Percentiles rank a stretch among this genome's conserved stretches.
phyloP scores from a whole-genome alignment of 1,140 invertebrate species.

The Drosophila simulans region DNA sequence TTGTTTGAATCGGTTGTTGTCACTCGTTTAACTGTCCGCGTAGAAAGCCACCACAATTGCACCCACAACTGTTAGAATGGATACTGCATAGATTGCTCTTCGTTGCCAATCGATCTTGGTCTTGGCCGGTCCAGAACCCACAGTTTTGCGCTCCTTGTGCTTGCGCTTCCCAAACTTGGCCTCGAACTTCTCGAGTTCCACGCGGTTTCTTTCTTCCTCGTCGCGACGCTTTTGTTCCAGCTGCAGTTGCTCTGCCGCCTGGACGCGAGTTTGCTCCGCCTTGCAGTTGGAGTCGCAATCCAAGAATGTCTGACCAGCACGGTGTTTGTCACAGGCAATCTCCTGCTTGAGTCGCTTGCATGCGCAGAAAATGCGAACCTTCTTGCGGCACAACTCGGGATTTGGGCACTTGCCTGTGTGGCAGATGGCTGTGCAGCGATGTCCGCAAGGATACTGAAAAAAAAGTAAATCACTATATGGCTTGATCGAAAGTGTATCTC shows the following conservation, averaged over 20 bases:
- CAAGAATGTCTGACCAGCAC: conserved; percentile 85
- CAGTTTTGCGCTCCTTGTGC: conserved; percentile 84
- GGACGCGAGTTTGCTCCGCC: conserved; percentile 85
- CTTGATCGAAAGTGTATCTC: background rate
- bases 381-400: conserved; percentile 90
- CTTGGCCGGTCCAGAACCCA: conserved; percentile 51
- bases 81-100: conserved; percentile 46
- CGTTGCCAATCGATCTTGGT: conserved; percentile 62
- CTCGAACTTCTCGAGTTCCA: conserved; percentile 90
- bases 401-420: conserved; percentile 91
- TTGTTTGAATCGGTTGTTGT: conserved; percentile 19
- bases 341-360: conserved; percentile 90
- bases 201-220: conserved; percentile 88
- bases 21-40: conserved; percentile 55
- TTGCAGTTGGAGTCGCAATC: conserved; percentile 88
- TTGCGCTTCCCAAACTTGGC: conserved; percentile 89
- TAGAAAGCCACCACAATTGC: conserved; percentile 72
- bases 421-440: conserved; percentile 91
- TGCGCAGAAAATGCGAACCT: conserved; percentile 91
- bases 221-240: conserved; percentile 86
- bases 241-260: conserved; percentile 86
- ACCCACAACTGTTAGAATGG: conserved; percentile 39
- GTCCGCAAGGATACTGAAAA: conserved; percentile 89
- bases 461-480: background rate
- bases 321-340: conserved; percentile 88